Conservation (phyloP, 2,113 vertebrate species). For the Megalops atlanticus region DNA sequence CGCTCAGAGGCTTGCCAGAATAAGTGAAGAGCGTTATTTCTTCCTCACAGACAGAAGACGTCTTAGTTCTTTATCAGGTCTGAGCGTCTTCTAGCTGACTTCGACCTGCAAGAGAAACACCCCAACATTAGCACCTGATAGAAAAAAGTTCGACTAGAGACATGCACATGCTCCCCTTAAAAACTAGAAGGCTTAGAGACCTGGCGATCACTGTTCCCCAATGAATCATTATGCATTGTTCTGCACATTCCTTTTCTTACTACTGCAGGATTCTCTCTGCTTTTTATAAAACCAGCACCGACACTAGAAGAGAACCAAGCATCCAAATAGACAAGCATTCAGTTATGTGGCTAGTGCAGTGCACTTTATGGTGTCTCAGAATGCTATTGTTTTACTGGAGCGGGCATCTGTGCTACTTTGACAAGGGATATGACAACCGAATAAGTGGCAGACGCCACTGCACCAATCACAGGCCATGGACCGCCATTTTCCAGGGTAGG, state of each 20-base stretch:
- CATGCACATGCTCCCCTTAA: background rate
- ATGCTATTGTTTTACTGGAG: background rate
- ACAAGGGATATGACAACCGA: background rate
- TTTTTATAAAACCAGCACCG: background rate
- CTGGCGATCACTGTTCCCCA: no score
- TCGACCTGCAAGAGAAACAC: conserved; percentile 75
- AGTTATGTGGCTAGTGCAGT: background rate
- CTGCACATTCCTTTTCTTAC: no score
- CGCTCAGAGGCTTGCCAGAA: conserved; percentile 69
- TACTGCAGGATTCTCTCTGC: no score
- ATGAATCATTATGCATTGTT: no score
- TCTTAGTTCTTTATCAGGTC: conserved; percentile 78
- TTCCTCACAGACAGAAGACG: conserved; percentile 48
- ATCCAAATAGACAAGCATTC: no score
- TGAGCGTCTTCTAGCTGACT: conserved; percentile 86
- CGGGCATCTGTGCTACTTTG: background rate
- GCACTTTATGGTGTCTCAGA: background rate
- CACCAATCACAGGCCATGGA: background rate
- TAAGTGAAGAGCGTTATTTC: conserved; percentile 45
- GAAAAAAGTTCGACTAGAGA: background rate
- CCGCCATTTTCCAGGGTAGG: background rate
- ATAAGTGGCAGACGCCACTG: background rate
- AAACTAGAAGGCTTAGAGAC: background rate
- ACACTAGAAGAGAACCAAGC: background rate
- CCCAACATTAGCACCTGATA: background rate